A percentile compares a stretch with the other conserved stretches of the same genome.
phyloP scores from a whole-genome alignment of 1,140 invertebrate genomes.

The Elysia chlorotica region DNA sequence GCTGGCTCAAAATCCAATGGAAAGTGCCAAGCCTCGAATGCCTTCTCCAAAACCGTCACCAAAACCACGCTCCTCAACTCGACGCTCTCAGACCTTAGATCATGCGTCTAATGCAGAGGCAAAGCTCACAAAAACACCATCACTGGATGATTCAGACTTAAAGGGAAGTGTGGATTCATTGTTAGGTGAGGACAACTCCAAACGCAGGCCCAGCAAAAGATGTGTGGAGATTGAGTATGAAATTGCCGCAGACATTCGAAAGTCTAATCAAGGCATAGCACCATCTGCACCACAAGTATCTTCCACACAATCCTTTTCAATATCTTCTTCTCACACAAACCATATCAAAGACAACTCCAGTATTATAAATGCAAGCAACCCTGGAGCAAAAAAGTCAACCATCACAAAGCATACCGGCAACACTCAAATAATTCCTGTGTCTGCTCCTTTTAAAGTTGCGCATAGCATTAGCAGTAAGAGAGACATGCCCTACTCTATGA shows the following conservation, averaged over 20 bases:
- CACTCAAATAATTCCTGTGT: too few species aligned
- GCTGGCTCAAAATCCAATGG: too few species aligned
- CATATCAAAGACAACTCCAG: neutral
- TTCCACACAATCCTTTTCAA: too few species aligned
- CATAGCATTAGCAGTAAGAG: neutral
- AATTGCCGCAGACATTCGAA: conserved; percentile 5
- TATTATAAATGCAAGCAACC: neutral
- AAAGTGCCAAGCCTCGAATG: too few species aligned
- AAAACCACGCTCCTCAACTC: conserved; percentile 1
- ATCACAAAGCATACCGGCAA: neutral
- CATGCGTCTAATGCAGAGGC: too few species aligned
- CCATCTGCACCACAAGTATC: neutral
- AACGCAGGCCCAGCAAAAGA: conserved; percentile 9
- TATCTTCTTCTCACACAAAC: too few species aligned
- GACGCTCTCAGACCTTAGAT: neutral
- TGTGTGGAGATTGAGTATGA: conserved; percentile 24
- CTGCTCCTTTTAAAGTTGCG: neutral
- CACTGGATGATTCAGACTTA: too few species aligned
- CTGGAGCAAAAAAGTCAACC: neutral
- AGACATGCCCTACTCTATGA: neutral
- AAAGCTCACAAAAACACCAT: neutral
- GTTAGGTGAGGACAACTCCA: too few species aligned
- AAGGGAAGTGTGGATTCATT: too few species aligned
- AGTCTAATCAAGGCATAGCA: neutral
- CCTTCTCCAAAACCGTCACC: conserved; percentile 21